Evolutionary conservation across 2,113 vertebrate genomes (phyloP).

Genomic region (Archilochus colubris): DNA sequence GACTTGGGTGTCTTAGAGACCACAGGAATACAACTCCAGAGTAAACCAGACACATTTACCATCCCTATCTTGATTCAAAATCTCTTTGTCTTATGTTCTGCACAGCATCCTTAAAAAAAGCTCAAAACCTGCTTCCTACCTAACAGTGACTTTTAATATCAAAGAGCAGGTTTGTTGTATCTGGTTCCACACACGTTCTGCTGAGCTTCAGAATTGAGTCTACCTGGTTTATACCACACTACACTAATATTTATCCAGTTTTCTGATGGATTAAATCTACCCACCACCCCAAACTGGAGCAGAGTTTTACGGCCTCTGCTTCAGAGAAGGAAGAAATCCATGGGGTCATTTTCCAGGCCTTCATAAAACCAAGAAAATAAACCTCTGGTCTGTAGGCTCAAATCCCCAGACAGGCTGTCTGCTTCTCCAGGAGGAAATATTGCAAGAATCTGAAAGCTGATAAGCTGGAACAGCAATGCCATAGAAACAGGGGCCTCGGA

Average conservation of each 20-base stretch:
- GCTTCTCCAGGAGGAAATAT: not conserved
- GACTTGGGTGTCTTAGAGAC: not conserved
- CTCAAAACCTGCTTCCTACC: not conserved
- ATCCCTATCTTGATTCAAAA: not conserved
- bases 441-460: not conserved
- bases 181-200: not conserved
- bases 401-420: conserved; percentile 19
- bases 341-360: not conserved
- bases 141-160: not conserved
- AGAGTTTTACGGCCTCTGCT: not conserved
- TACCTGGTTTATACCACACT: not conserved
- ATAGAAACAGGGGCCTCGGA: not conserved
- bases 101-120: not conserved
- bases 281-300: not conserved
- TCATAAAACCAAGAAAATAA: conserved; percentile 13
- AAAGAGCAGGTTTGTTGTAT: not conserved
- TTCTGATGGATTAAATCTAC: not conserved
- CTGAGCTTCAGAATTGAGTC: not conserved
- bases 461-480: not conserved
- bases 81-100: not conserved
- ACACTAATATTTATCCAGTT: not conserved
- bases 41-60: not conserved
- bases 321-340: not conserved
- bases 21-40: not conserved
- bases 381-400: not conserved